Base-by-base conservation (phyloP, 1,140 invertebrate species). In the Notospermus geniculatus region DNA sequence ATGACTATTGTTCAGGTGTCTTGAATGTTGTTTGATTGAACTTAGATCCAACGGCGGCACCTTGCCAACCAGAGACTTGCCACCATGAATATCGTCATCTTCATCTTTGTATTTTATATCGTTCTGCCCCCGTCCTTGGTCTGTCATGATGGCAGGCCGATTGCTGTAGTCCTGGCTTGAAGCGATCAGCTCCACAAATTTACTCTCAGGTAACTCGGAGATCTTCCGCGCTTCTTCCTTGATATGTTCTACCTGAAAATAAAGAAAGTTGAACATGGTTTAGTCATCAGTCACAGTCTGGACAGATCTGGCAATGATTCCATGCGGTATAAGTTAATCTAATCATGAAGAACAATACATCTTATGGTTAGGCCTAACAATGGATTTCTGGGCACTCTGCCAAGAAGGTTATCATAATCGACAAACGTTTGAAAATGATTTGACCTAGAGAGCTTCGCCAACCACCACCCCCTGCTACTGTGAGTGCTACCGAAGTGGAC, bases 171-270 rank as follows among this genome's bases (percentile, higher is more conserved):
- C 59, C 39, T 72, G 64, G 54, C 73, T 72, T 50, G 66, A 68
- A 25, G 71, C 54, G 43, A 74, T 71, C 60, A 73, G 60, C 22
- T 52, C 45, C 63, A 67, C 71, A 54, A 72, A 77, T 25, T 70
- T 67, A n/a, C 68, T 59, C 39, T 77, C 73, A 19, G 73, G 66
- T 13, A 74, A 61, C 15, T 75, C 75, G 41, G 70, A 62, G 46
- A 77, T 68, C 7, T 60, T 54, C 19, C 75, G 60, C 19, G 73
- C 73, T 54, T 59, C 60, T 29, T 70, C 65, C 52, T 75, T 75
- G 27, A 75, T 73, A 22, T 50, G 55, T 36, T 74, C 66, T 36
- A 77, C 32, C 75, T 77, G 62, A 52, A 71, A 70, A 54, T 57
- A 19, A 17, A 30, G 9, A 30, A 9, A 56, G 15, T 15, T n/a